These are phyloP conservation scores for Tinea trinotella DNA, from an alignment of 2,888 invertebrate genomes.

Conservation along the genomic window DNA sequence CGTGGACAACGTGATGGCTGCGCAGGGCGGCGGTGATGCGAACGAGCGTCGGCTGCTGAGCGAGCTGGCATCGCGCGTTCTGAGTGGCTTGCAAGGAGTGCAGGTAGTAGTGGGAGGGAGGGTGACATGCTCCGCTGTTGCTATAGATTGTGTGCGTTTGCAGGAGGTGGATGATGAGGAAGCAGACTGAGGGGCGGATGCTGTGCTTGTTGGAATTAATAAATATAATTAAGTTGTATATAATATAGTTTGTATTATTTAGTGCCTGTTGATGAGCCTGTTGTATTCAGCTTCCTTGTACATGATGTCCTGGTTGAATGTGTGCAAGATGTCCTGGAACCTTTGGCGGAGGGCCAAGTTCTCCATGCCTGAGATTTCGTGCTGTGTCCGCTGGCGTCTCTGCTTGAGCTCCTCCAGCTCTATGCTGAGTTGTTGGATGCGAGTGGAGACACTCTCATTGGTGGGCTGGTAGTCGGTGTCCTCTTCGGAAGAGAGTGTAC, in stretches of 20 bases:
- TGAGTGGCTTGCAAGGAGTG: not conserved
- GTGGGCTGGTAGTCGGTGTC: constrained; percentile 42
- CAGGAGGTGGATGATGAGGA: too few relatives aligned
- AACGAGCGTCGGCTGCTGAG: not conserved
- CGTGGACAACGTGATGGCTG: not conserved
- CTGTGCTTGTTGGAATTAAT: too few relatives aligned
- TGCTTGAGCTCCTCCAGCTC: constrained; percentile 84
- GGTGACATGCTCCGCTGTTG: too few relatives aligned
- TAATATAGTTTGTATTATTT: too few relatives aligned
- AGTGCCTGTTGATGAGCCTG: not conserved
- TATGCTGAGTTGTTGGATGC: constrained; percentile 79
- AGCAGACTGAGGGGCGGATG: too few relatives aligned
- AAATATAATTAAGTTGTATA: too few relatives aligned
- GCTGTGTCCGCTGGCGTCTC: constrained; percentile 83
- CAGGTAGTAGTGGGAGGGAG: too few relatives aligned
- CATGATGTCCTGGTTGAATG: constrained; percentile 83
- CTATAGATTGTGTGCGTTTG: too few relatives aligned
- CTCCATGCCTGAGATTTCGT: constrained; percentile 88
- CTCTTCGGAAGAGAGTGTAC: constrained; percentile 50
- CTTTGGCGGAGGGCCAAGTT: constrained; percentile 86
- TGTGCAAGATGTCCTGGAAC: constrained; percentile 86
- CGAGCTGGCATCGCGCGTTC: not conserved
- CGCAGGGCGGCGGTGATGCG: not conserved
- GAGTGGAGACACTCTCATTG: constrained; percentile 70
- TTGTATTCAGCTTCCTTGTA: constrained; percentile 80